phyloP scores from a whole-genome alignment of 2,888 invertebrate species.

The Psylliodes chrysocephalus region DNA sequence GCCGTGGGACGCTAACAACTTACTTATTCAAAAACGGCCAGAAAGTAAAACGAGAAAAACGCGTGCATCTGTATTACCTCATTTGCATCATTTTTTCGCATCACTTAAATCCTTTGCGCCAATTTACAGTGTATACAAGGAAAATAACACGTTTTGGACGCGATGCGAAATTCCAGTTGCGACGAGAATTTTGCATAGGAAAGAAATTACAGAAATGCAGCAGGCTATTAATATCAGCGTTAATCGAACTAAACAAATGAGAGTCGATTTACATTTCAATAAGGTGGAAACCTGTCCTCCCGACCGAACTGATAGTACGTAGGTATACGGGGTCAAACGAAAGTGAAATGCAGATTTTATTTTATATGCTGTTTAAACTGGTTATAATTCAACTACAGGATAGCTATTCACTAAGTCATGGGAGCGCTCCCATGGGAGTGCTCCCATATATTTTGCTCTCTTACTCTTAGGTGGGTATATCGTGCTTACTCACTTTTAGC shows the following conservation, averaged over 20 bases:
- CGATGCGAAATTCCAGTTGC: constrained; percentile 30
- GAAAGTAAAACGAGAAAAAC: neutral
- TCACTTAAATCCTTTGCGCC: neutral
- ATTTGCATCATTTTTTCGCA: constrained; percentile 14
- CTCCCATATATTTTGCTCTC: no score
- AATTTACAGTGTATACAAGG: constrained; percentile 12
- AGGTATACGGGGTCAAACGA: neutral
- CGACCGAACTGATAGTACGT: neutral
- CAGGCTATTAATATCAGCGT: constrained; percentile 50
- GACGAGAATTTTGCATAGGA: constrained; percentile 50
- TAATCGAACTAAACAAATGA: constrained; percentile 55
- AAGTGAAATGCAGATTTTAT: neutral
- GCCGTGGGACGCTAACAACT: neutral
- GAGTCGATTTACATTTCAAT: constrained; percentile 49
- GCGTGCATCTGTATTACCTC: constrained; percentile 11
- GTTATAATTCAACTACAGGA: no score
- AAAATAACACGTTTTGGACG: constrained; percentile 7
- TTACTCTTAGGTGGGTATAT: no score
- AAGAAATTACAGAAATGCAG: constrained; percentile 52
- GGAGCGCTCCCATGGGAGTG: no score
- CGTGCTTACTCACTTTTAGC: no score
- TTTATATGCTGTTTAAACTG: no score
- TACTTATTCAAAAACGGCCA: constrained; percentile 1
- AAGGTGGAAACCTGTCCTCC: constrained; percentile 32
- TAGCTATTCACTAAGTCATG: no score